A percentile compares a stretch with the other conserved stretches of the same genome.
Evolutionary conservation across 2,888 invertebrate species (phyloP).

Genomic region (Papilio demoleus): DNA sequence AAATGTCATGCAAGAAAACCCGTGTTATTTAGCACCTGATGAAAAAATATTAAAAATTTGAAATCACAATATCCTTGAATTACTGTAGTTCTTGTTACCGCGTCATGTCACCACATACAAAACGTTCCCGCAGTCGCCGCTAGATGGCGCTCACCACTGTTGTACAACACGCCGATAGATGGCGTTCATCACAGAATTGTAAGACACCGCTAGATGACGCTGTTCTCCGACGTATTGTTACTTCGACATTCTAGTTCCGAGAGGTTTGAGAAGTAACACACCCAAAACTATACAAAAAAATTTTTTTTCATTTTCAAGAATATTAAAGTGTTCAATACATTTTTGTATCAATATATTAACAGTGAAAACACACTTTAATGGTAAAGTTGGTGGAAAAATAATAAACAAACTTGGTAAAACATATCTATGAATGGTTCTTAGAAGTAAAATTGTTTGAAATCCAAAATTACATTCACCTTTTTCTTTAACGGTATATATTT

Average conservation of each 20-base stretch:
- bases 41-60: slow-evolving; percentile 54
- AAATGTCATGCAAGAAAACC: slow-evolving; percentile 49
- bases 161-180: slow-evolving; percentile 19
- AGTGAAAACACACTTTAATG: too few species aligned
- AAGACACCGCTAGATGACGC: slow-evolving; percentile 24
- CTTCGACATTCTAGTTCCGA: slow-evolving; percentile 26
- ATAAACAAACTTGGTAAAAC: slow-evolving; percentile 12
- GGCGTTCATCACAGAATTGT: slow-evolving; percentile 40
- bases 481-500: too few species aligned
- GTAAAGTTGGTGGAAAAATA: too few species aligned
- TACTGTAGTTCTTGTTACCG: slow-evolving; percentile 12
- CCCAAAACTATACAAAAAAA: too few species aligned
- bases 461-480: too few species aligned
- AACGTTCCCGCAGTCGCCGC: slow-evolving; percentile 54
- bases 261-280: too few species aligned
- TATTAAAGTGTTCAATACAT: too few species aligned
- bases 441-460: too few species aligned
- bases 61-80: slow-evolving; percentile 39
- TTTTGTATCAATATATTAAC: too few species aligned
- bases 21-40: slow-evolving; percentile 62
- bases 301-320: too few species aligned
- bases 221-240: slow-evolving; percentile 29
- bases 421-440: too few species aligned
- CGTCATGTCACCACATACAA: slow-evolving; percentile 55
- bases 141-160: slow-evolving; percentile 56